phyloP scores from a whole-genome alignment of 2,888 invertebrate species.

The Steinernema scapterisci region DNA sequence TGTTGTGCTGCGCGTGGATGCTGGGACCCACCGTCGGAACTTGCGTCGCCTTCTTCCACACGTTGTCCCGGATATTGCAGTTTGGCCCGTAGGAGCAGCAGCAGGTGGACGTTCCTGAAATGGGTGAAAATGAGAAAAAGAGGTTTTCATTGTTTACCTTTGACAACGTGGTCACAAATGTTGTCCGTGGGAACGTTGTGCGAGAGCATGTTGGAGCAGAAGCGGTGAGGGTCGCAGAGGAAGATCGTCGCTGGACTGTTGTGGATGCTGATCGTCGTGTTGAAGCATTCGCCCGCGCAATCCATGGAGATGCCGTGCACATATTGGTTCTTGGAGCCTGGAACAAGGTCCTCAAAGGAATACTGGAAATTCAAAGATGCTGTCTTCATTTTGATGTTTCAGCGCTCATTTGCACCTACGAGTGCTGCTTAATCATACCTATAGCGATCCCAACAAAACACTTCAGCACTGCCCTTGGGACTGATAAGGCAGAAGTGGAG shows the following conservation, averaged over 20 bases:
- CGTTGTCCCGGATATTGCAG: slow-evolving; percentile 11
- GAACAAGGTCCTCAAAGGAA: too few species aligned
- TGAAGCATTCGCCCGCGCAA: slow-evolving; percentile 7
- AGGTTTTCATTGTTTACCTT: not conserved
- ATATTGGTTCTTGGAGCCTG: slow-evolving; percentile 15
- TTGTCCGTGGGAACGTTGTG: not conserved
- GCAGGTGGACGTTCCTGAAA: not conserved
- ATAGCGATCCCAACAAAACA: slow-evolving; percentile 22
- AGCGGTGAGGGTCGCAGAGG: slow-evolving; percentile 11
- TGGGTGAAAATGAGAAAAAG: not conserved
- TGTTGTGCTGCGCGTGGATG: not conserved
- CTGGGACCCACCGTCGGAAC: not conserved
- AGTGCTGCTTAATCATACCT: not conserved
- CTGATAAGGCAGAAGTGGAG: too few species aligned
- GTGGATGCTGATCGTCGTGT: slow-evolving; percentile 13
- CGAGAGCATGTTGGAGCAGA: not conserved
- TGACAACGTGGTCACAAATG: not conserved
- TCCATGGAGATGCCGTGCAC: not conserved
- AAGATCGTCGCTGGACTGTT: slow-evolving; percentile 27
- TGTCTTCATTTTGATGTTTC: too few species aligned
- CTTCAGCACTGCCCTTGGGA: not conserved
- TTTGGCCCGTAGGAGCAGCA: not conserved
- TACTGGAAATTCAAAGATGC: too few species aligned
- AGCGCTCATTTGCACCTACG: too few species aligned
- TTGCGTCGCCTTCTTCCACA: not conserved